Evolutionary conservation across 2,888 invertebrate genomes (phyloP), one percentile per base, ranked within the genome.

Genomic region (Campoplex capitator): DNA sequence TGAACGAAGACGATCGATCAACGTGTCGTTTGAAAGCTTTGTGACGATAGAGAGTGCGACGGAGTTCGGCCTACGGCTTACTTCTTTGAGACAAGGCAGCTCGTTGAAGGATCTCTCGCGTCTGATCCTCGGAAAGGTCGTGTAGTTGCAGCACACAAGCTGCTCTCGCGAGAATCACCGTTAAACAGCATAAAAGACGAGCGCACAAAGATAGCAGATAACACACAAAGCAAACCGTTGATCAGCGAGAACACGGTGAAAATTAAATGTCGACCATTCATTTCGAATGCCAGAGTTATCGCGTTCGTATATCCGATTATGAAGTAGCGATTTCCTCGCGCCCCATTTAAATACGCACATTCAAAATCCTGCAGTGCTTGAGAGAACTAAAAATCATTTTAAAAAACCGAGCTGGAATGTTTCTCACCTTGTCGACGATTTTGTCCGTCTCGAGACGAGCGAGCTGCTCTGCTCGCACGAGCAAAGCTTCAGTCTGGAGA

Each of bases 401-500:
- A 0, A 23, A 23, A 23, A 23, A 23, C 23, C 23, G 18, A 51
- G 13, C 0, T 51, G 38, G 54, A 51, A 18, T 48, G 56, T 65
- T 45, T 65, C 94, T 95, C 95, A 97, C 97, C 96, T 97, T 97
- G 95, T 98, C 98, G 23, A 97, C 97, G 84, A 98, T 95, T 94
- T 97, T 97, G 94, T 98, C 98, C 92, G 97, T 97, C 95, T 98
- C 98, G 75, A 97, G 95, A 91, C 97, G 95, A 42, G 97, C 96
- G 84, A 98, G 95, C 93, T 98, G 98, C 94, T 98, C 98, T 2
- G 98, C 98, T 65, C 98, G 96, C 86, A 98, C 96, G 82, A 98
- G 95, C 85, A 99, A 95, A 73, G 97, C 97, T 92, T 98, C 98
- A 0, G 98, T 97, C 92, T 97, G 97, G 92, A 98, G 95, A 93